Base-by-base conservation (phyloP, 2,113 vertebrate species). In the human (Homo sapiens) region DNA sequence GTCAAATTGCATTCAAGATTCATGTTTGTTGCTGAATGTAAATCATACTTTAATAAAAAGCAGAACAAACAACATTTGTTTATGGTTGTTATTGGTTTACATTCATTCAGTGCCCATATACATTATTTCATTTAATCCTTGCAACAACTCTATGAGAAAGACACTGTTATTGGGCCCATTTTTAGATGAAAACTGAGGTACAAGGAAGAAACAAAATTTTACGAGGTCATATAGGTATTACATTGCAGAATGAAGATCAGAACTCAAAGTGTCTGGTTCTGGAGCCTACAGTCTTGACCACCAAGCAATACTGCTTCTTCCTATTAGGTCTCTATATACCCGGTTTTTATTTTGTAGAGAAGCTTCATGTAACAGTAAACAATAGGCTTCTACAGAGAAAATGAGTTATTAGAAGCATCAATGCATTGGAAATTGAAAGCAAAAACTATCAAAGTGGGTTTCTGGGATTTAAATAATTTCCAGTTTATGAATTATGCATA, bases 401-500 rank as follows among this genome's bases (percentile, higher is more conserved):
- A n/a, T 14, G 68, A 95, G 20, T 23, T 40, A 59, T 52, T 38
- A 76, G 25, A 98, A 93, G 1, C 18, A 52, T 16, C 89, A 96
- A 92, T 94, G 2, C 20, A 94, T 48, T 23, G 4, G 12, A 93
- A 93, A 73, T 10, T 79, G 57, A 96, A 96, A 93, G 38, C 25
- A 97, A 93, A 93, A 95, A n/a, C 16, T 76, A 88, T 85, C 22
- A 78, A 90, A 96, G 11, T 73, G 50, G 38, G 3, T 85, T 97
- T 96, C 50, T 57, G 68, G 18, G 23, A 73, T 96, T 98, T 64
- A 92, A 59, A 43, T 55, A 40, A 9, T 93, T n/a, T 97, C 96
- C 45, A 84, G 45, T 43, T 89, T 94, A 96, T 95, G 57, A 98
- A 97, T 97, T 90, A 97, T 93, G 93, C 17, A 75, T 86, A 90